Percentiles rank a stretch among this genome's conserved stretches.
These are phyloP conservation scores for Poecilia gillii DNA, from an alignment of 2,797 vertebrate species.

Conservation along the genomic window DNA sequence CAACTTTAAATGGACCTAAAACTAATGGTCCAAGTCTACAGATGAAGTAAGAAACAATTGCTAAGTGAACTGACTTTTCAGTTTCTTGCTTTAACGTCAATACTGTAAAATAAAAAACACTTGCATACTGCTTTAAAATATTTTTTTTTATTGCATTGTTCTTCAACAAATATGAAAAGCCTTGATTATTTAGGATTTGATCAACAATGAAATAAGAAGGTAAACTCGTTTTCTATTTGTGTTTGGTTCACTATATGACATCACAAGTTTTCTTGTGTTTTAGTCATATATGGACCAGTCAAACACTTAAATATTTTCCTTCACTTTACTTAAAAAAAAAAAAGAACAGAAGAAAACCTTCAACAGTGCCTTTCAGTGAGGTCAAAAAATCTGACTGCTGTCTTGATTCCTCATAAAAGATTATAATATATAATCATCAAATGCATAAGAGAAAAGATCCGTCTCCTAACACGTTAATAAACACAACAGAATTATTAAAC, in stretches of 20 bases:
- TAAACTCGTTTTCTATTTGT: not conserved
- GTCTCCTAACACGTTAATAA: not conserved
- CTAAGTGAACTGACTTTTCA: conserved; percentile 6
- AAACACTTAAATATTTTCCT: not conserved
- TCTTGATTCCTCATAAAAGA: not conserved
- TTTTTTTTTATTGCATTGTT: conserved; percentile 55
- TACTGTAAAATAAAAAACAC: conserved; percentile 7
- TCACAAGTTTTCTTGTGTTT: not conserved
- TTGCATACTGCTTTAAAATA: conserved; percentile 21
- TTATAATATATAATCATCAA: not conserved
- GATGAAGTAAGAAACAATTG: not conserved
- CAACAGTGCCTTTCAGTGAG: not conserved
- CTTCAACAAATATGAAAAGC: conserved; percentile 13
- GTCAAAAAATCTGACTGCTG: not conserved
- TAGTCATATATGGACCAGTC: not conserved
- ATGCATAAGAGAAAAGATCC: not conserved
- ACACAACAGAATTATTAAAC: not conserved
- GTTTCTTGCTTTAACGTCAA: conserved; percentile 49
- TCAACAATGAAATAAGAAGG: not conserved
- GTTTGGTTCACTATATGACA: not conserved
- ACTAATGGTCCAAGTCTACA: conserved; percentile 22
- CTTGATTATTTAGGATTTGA: conserved; percentile 16
- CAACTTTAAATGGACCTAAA: conserved; percentile 2
- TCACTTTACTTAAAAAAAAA: not conserved
- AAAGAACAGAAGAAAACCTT: not conserved